These are phyloP conservation scores for Drosophila lini DNA, from an alignment of 1,140 invertebrate species.

Conservation along the genomic window DNA sequence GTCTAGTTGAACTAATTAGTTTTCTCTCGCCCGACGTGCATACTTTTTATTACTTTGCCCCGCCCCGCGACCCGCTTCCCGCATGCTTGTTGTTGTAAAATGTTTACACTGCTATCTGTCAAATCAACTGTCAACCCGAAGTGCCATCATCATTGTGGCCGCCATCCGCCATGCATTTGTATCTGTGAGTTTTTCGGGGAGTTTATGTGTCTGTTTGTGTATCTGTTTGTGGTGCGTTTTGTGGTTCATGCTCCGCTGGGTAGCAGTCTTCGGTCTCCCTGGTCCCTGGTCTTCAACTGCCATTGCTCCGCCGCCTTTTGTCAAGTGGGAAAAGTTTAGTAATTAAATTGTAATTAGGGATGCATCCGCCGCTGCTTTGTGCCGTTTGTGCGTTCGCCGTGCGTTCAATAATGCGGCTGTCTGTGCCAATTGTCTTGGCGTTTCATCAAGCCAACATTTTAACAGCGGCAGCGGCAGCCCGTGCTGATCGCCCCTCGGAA, in stretches of 20 bases:
- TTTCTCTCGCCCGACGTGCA: conserved; percentile 35
- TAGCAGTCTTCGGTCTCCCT: conserved; percentile 15
- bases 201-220: conserved; percentile 20
- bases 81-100: conserved; percentile 44
- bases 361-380: conserved; percentile 62
- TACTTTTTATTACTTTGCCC: conserved; percentile 16
- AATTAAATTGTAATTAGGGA: conserved; percentile 84
- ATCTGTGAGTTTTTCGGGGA: conserved; percentile 15
- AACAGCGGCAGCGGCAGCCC: conserved; percentile 38
- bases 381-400: conserved; percentile 52
- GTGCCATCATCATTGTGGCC: conserved; percentile 63
- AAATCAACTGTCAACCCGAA: conserved; percentile 81
- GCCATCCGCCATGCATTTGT: not conserved
- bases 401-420: conserved; percentile 73
- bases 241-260: conserved; percentile 71
- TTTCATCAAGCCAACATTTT: conserved; percentile 65
- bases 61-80: conserved; percentile 43
- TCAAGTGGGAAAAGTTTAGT: conserved; percentile 81
- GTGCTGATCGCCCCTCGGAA: conserved; percentile 27
- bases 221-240: conserved; percentile 58
- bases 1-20: conserved; percentile 82
- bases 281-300: conserved; percentile 48
- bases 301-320: conserved; percentile 71
- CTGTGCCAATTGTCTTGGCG: conserved; percentile 77
- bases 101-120: conserved; percentile 81